phyloP scores from a whole-genome alignment of 2,113 vertebrate genomes.

The Crypturellus undulatus region DNA sequence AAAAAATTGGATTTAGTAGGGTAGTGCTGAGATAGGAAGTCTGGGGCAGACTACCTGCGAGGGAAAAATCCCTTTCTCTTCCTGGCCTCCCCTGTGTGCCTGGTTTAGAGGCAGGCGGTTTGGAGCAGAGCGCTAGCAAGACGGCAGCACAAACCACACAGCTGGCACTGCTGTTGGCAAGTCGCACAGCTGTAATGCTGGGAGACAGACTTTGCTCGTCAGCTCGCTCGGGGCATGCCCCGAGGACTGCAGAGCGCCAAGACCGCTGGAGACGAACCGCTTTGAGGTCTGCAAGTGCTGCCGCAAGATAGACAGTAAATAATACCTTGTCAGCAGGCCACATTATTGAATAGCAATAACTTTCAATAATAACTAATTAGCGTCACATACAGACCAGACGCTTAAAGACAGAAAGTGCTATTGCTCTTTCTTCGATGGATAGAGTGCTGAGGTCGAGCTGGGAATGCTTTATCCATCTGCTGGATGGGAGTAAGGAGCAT shows the following conservation, averaged over 20 bases:
- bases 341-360: conserved; percentile 45
- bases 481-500: neutral
- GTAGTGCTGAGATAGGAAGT: neutral
- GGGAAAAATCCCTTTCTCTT: neutral
- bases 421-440: neutral
- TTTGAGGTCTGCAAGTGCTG: neutral
- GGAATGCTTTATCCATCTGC: neutral
- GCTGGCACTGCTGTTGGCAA: neutral
- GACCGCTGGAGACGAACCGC: neutral
- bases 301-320: neutral
- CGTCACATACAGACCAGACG: conserved; percentile 20
- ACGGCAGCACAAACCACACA: accelerated
- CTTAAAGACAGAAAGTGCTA: conserved; percentile 7
- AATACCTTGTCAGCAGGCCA: neutral
- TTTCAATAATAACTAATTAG: conserved; percentile 50
- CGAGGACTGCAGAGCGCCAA: neutral
- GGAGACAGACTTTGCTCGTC: neutral
- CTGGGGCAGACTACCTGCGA: neutral
- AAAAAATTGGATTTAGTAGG: neutral
- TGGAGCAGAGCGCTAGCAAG: neutral
- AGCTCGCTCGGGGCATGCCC: neutral
- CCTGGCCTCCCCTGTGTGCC: neutral
- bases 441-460: accelerated
- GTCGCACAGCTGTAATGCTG: neutral
- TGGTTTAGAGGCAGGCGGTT: neutral